A percentile compares a stretch with the other conserved stretches of the same genome.
phyloP scores from a whole-genome alignment of 2,888 invertebrate genomes.

The Sussaba pulchella region DNA sequence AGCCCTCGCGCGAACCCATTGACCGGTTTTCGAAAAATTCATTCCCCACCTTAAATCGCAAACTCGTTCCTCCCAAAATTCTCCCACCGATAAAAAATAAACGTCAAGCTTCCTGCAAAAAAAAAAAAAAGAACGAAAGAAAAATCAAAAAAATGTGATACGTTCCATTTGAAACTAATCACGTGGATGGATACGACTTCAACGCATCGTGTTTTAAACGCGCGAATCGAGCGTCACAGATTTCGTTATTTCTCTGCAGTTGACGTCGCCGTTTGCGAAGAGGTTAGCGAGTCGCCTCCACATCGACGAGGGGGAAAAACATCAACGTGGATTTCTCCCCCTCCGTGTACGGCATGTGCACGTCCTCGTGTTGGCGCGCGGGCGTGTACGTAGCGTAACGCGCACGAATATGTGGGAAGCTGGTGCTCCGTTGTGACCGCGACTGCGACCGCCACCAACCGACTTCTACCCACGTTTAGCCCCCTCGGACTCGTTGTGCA shows the following conservation, averaged over 20 bases:
- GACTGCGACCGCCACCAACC: too few species aligned
- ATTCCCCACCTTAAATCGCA: too few species aligned
- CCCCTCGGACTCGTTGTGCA: too few species aligned
- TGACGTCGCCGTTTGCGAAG: too few species aligned
- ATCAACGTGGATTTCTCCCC: conserved; percentile 6
- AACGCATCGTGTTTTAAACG: conserved; percentile 41
- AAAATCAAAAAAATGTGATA: conserved; percentile 18
- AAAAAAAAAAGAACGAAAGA: not conserved
- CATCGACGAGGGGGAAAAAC: conserved; percentile 27
- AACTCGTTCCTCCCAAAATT: too few species aligned
- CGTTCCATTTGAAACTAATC: conserved; percentile 34
- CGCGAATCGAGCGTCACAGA: conserved; percentile 57
- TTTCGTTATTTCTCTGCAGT: conserved; percentile 35
- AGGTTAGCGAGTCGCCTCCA: too few species aligned
- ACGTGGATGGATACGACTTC: conserved; percentile 6
- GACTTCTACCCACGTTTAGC: too few species aligned
- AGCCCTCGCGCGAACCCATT: too few species aligned
- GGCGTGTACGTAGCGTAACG: not conserved
- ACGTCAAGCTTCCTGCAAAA: too few species aligned
- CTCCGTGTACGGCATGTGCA: conserved; percentile 17
- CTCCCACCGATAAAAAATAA: not conserved
- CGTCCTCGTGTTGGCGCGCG: too few species aligned
- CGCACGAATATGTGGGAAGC: not conserved
- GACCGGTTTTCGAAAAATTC: too few species aligned
- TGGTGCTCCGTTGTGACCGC: not conserved